Evolutionary conservation across 2,888 invertebrate species (phyloP).

Genomic region (Entomobrya proxima): DNA sequence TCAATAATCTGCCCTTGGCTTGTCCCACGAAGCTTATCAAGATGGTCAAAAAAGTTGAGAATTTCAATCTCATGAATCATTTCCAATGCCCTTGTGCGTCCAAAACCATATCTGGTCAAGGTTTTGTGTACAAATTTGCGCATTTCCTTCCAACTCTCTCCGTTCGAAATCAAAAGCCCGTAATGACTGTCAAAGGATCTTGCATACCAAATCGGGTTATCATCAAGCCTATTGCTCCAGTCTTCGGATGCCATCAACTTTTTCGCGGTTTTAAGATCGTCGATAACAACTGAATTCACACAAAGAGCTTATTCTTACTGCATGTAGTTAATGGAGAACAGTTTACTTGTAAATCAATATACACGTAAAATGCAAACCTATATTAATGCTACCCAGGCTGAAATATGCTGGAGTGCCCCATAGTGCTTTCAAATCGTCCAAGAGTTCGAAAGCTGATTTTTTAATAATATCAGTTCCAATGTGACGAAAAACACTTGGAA

Average conservation of each 20-base stretch:
- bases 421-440: conserved; percentile 42
- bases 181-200: conserved; percentile 66
- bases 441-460: conserved; percentile 60
- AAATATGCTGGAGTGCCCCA: conserved; percentile 67
- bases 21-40: conserved; percentile 58
- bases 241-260: conserved; percentile 69
- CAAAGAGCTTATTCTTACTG: neutral
- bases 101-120: conserved; percentile 66
- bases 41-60: conserved; percentile 61
- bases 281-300: conserved; percentile 50
- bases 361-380: conserved; percentile 30
- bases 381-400: conserved; percentile 44
- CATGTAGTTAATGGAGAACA: too few relatives aligned
- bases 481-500: conserved; percentile 44
- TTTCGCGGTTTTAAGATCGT: conserved; percentile 55
- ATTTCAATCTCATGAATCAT: conserved; percentile 71
- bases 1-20: conserved; percentile 40
- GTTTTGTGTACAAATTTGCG: conserved; percentile 68
- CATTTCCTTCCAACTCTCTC: conserved; percentile 72
- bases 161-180: conserved; percentile 68
- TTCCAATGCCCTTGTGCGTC: conserved; percentile 66
- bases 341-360: neutral
- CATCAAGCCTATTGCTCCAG: conserved; percentile 65
- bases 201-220: conserved; percentile 61
- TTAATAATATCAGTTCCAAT: conserved; percentile 8